phyloP scores from a whole-genome alignment of 1,140 invertebrate genomes.

The Danaus plexippus region DNA sequence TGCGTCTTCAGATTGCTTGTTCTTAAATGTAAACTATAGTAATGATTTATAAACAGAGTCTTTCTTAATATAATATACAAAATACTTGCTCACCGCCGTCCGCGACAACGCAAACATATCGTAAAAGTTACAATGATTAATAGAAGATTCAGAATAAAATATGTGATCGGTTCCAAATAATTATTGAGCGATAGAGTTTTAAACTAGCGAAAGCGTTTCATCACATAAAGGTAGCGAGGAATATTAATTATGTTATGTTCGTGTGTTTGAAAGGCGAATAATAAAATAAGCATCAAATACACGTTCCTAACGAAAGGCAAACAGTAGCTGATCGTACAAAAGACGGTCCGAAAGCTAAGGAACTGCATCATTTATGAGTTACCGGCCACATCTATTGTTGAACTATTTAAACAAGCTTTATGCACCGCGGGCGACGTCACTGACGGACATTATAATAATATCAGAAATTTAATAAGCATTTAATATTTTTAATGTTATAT shows the following conservation, averaged over 20 bases:
- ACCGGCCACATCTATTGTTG: slow-evolving; percentile 49
- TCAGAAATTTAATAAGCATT: not conserved
- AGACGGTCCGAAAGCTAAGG: slow-evolving; percentile 42
- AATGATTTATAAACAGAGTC: no score
- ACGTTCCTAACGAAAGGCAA: slow-evolving; percentile 29
- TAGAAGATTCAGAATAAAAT: no score
- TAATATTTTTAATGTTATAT: no score
- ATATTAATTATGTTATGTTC: slow-evolving; percentile 25
- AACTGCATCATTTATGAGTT: slow-evolving; percentile 47
- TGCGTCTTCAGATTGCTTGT: no score
- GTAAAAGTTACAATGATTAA: no score
- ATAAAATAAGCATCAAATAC: slow-evolving; percentile 32
- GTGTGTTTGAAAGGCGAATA: slow-evolving; percentile 22
- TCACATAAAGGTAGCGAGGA: slow-evolving; percentile 24
- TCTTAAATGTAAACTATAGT: no score
- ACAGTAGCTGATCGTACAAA: slow-evolving; percentile 42
- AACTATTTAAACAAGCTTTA: slow-evolving; percentile 44
- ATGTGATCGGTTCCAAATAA: no score
- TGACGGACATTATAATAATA: not conserved
- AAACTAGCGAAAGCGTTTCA: slow-evolving; percentile 1
- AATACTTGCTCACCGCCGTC: no score
- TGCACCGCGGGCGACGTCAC: slow-evolving; percentile 11
- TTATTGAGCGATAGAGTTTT: no score
- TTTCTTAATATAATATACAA: no score
- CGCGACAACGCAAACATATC: no score